Percentiles rank a stretch among this genome's conserved stretches.
These are phyloP conservation scores for Daktulosphaira vitifoliae DNA, from an alignment of 1,140 invertebrate species.

Conservation along the genomic window DNA sequence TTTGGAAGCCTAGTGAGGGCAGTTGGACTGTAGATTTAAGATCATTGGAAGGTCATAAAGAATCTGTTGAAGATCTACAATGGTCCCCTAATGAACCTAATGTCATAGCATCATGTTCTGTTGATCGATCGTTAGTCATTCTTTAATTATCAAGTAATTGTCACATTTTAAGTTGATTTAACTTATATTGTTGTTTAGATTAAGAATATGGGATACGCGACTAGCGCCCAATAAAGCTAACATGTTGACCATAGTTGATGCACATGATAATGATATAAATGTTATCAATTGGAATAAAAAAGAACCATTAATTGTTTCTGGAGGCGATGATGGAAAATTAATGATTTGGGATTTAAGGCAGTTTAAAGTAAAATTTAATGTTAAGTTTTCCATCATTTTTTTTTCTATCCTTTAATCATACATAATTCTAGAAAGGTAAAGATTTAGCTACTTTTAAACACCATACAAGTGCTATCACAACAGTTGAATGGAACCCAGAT, in stretches of 20 bases:
- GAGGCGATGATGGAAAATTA: slow-evolving; percentile 91
- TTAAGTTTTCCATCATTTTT: too few relatives aligned
- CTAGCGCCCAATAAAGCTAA: slow-evolving; percentile 76
- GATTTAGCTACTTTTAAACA: slow-evolving; percentile 90
- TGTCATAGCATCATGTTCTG: slow-evolving; percentile 91
- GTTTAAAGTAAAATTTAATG: slow-evolving; percentile 69
- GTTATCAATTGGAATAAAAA: slow-evolving; percentile 94
- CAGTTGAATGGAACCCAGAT: slow-evolving; percentile 92
- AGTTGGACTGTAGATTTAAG: slow-evolving; percentile 83
- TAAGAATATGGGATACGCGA: slow-evolving; percentile 85
- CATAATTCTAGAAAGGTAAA: slow-evolving; percentile 50
- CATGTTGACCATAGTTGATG: slow-evolving; percentile 78
- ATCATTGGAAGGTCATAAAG: slow-evolving; percentile 75
- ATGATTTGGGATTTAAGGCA: slow-evolving; percentile 93
- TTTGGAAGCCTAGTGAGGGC: slow-evolving; percentile 73
- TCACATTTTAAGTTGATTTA: slow-evolving; percentile 4
- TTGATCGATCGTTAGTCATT: slow-evolving; percentile 63
- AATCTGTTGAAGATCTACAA: slow-evolving; percentile 95
- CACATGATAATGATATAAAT: slow-evolving; percentile 90
- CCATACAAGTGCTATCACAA: slow-evolving; percentile 85
- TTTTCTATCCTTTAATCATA: too few relatives aligned
- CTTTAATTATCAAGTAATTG: neutral
- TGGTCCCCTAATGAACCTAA: slow-evolving; percentile 95
- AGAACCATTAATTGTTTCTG: slow-evolving; percentile 84
- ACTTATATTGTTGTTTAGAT: slow-evolving; percentile 45